phyloP scores from a whole-genome alignment of 2,113 vertebrate genomes.

The Pipra filicauda region DNA sequence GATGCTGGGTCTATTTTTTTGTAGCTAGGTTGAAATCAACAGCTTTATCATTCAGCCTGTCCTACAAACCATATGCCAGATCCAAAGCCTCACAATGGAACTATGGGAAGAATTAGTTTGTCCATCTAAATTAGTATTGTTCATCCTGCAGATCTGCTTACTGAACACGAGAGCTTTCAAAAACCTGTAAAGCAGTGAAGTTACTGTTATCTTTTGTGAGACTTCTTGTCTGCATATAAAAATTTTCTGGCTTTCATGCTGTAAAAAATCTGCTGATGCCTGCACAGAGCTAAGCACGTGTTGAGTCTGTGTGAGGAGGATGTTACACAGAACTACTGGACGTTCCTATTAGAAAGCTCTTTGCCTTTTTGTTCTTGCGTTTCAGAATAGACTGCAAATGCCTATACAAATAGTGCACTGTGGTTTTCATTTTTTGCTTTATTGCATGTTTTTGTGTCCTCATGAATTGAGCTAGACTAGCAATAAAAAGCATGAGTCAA shows the following conservation, averaged over 20 bases:
- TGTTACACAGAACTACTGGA: not conserved
- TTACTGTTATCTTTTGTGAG: not conserved
- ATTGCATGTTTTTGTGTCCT: not conserved
- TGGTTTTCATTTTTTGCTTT: conserved; percentile 15
- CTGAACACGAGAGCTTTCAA: not conserved
- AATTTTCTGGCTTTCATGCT: not conserved
- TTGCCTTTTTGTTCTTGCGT: not conserved
- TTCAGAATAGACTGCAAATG: not conserved
- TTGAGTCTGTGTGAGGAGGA: not conserved
- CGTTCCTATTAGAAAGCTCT: not conserved
- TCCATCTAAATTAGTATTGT: not conserved
- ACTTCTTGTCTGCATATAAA: not conserved
- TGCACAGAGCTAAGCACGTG: not conserved
- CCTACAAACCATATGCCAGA: not conserved
- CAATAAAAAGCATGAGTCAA: not conserved
- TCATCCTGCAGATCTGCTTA: not conserved
- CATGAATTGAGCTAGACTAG: not conserved
- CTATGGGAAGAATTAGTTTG: not conserved
- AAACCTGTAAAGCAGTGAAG: not conserved
- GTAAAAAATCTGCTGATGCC: not conserved
- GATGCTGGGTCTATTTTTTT: not conserved
- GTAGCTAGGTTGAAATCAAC: not conserved
- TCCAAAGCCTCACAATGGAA: not conserved
- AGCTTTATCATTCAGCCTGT: not conserved
- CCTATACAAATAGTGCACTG: not conserved